Base-by-base conservation (phyloP, 1,140 invertebrate species). In the Drosophila equinoxialis region DNA sequence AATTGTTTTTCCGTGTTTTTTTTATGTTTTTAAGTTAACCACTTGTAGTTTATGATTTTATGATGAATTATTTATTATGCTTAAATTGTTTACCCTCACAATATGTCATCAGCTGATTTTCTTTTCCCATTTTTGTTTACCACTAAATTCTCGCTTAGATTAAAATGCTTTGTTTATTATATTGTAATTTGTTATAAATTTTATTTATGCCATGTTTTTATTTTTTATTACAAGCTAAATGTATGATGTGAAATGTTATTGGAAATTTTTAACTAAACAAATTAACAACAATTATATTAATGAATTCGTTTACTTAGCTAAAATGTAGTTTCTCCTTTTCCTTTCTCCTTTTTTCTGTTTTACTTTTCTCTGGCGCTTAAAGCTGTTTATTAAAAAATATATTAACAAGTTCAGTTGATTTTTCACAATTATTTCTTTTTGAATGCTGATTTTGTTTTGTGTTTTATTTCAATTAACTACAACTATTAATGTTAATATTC, bases 381-480 rank as follows among this genome's bases (percentile, higher is more conserved):
- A 89, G 85, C 85, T 89, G 81, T 79, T 59, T 80, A 61, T 78
- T 87, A 78, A 90, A 87, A 87, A 90, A 87, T 85, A 85, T 79
- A 85, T 90, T 87, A 87, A 87, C 84, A 87, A 90, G 37, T 89
- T 81, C 74, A 87, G 66, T 79, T 65, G 37, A 5, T 10, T 35
- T 59, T 73, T 63, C 64, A 70, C 62, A 64, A 77, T 71, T 55
- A 30, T 30, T 30, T 30, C 30, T 89, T 55, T 23, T 55, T 41
- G 58, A 55, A 65, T 71, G 14, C 20, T 51, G 17, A 48, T 62
- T 77, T 39, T 59, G 54, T 65, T 37, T 35, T 35, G 33, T 35
- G 8, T 71, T 42, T 58, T 13, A 17, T 74, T 42, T 54, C 17
- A 55, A 69, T 70, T 68, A 77, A 68, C 70, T 90, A 71, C 65